Conservation (phyloP, 2,888 invertebrate species). For the Leptopilina drosophilae region DNA sequence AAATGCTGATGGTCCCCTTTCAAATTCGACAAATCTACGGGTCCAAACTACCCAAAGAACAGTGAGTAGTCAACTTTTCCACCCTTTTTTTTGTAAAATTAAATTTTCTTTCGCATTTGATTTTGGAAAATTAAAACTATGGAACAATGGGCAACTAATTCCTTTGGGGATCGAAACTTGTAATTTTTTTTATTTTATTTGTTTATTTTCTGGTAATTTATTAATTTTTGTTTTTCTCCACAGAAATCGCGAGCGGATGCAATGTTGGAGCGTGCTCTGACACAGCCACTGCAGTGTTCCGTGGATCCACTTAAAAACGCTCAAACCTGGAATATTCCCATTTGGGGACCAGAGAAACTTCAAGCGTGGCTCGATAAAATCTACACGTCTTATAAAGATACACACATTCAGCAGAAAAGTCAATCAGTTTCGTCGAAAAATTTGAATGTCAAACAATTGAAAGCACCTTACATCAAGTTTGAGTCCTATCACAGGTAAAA, state of each 20-base stretch:
- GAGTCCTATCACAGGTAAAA: conserved; percentile 83
- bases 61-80: conserved; percentile 60
- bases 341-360: conserved; percentile 79
- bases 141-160: too few species aligned
- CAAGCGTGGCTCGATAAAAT: conserved; percentile 82
- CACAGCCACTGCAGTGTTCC: conserved; percentile 77
- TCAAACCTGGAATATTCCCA: conserved; percentile 77
- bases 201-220: not conserved
- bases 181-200: not conserved
- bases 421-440: conserved; percentile 57
- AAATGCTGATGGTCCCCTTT: conserved; percentile 74
- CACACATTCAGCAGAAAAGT: conserved; percentile 62
- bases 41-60: conserved; percentile 75
- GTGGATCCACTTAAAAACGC: conserved; percentile 79
- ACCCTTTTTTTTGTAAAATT: not conserved
- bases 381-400: conserved; percentile 78
- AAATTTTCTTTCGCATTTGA: not conserved
- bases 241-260: conserved; percentile 86
- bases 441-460: conserved; percentile 80
- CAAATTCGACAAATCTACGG: conserved; percentile 72
- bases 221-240: conserved; percentile 48
- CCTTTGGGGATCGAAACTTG: too few species aligned
- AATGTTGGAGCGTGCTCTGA: conserved; percentile 86
- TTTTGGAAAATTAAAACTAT: too few species aligned
- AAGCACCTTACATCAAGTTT: conserved; percentile 85